Conservation (phyloP, 2,888 invertebrate genomes). For the Pristionchus fissidentatus region DNA sequence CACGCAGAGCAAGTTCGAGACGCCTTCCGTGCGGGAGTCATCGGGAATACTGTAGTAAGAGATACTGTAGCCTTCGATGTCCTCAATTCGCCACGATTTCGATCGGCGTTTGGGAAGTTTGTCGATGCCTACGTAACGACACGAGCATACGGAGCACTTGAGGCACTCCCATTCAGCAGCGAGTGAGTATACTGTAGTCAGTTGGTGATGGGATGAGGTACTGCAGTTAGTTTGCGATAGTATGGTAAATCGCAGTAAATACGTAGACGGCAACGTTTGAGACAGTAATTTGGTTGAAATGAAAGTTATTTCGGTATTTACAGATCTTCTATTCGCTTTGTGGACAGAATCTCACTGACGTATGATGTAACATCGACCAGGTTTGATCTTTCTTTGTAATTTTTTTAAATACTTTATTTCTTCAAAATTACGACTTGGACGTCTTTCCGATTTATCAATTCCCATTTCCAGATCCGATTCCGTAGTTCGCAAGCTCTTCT, state of each 20-base stretch:
- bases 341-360: constrained; percentile 37
- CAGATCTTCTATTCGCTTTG: constrained; percentile 11
- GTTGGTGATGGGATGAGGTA: too few relatives aligned
- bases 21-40: not conserved
- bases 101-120: not conserved
- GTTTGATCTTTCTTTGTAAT: not conserved
- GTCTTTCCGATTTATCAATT: not conserved
- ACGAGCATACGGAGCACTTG: constrained; percentile 41
- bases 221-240: too few relatives aligned
- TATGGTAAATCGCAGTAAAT: not conserved
- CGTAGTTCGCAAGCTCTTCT: constrained; percentile 43
- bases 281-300: not conserved
- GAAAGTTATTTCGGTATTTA: not conserved
- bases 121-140: constrained; percentile 44
- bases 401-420: not conserved
- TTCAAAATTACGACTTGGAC: not conserved
- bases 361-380: constrained; percentile 31
- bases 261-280: not conserved
- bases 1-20: constrained; percentile 3
- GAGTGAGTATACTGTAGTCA: constrained; percentile 27
- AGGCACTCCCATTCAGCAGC: constrained; percentile 5
- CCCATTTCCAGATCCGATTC: constrained; percentile 27
- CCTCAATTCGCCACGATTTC: constrained; percentile 20
- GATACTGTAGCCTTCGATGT: not conserved
- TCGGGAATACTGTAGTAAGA: not conserved